Percentiles rank a stretch among this genome's conserved stretches.
phyloP scores from a whole-genome alignment of 92 coral and sea anemone species.

The Micromussa lordhowensis region DNA sequence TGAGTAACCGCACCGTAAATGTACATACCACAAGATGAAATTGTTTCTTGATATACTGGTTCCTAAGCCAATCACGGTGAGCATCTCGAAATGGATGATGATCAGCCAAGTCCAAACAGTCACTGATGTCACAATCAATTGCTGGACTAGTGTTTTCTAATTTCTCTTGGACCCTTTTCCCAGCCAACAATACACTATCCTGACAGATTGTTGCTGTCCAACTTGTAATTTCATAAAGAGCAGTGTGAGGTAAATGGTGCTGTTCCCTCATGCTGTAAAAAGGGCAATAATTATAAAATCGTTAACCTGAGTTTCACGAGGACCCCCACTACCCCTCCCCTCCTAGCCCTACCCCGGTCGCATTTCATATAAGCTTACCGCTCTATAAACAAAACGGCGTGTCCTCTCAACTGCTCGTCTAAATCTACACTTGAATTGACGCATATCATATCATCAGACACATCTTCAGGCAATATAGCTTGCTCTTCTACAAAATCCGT shows the following conservation, averaged over 20 bases:
- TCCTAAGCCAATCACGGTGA: slow-evolving; percentile 11
- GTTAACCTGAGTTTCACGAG: not conserved
- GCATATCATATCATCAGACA: no score
- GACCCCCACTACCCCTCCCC: no score
- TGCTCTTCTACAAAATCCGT: not conserved
- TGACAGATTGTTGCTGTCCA: slow-evolving; percentile 11
- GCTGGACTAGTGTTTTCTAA: slow-evolving; percentile 4
- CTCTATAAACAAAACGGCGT: no score
- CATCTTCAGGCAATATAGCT: not conserved
- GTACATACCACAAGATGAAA: slow-evolving; percentile 44
- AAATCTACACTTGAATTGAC: no score
- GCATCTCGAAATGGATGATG: slow-evolving; percentile 13
- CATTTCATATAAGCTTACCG: no score
- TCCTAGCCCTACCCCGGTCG: no score
- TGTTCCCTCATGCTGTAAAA: no score
- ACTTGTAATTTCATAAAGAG: not conserved
- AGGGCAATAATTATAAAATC: not conserved
- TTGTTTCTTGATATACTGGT: slow-evolving; percentile 1
- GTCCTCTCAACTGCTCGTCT: no score
- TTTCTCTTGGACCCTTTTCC: not conserved
- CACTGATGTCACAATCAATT: slow-evolving; percentile 1
- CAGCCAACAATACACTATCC: slow-evolving; percentile 21
- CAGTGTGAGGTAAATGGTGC: slow-evolving; percentile 26
- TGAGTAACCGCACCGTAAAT: no score
- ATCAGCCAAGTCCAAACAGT: slow-evolving; percentile 27